These are phyloP conservation scores for Phthorimaea operculella DNA, from an alignment of 1,140 invertebrate genomes.

Conservation along the genomic window DNA sequence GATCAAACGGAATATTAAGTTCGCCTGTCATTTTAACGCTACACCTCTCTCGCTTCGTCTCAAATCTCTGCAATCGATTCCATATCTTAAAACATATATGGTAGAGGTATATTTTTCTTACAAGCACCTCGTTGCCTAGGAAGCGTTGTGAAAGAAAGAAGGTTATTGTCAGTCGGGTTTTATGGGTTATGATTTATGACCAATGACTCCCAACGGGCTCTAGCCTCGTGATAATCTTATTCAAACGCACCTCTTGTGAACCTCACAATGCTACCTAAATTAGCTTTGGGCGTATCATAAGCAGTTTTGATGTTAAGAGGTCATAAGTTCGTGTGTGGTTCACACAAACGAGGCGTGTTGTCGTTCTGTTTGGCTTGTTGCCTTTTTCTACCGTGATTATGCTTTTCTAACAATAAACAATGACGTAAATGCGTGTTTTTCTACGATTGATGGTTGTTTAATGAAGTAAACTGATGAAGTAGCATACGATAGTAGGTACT, in stretches of 20 bases:
- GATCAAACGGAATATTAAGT: slow-evolving; percentile 67
- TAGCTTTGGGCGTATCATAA: slow-evolving; percentile 54
- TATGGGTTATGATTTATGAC: slow-evolving; percentile 67
- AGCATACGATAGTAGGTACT: too few species aligned
- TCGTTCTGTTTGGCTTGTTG: slow-evolving; percentile 29
- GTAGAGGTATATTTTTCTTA: neutral
- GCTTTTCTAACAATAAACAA: slow-evolving; percentile 20
- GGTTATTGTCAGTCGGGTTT: slow-evolving; percentile 61
- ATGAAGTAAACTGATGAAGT: slow-evolving; percentile 24
- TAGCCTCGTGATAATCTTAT: slow-evolving; percentile 62
- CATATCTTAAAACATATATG: neutral
- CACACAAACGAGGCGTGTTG: slow-evolving; percentile 35
- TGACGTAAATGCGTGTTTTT: slow-evolving; percentile 18
- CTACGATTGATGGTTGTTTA: slow-evolving; percentile 37
- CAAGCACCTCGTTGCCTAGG: slow-evolving; percentile 29
- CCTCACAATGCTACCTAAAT: slow-evolving; percentile 67
- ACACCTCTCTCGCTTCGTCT: slow-evolving; percentile 30
- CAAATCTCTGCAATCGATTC: neutral
- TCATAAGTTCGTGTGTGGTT: slow-evolving; percentile 27
- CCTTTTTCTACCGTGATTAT: slow-evolving; percentile 23
- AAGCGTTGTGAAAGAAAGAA: slow-evolving; percentile 48
- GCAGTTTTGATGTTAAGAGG: slow-evolving; percentile 36
- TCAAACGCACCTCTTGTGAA: slow-evolving; percentile 52
- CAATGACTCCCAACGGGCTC: slow-evolving; percentile 64
- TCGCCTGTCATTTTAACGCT: slow-evolving; percentile 64